Evolutionary conservation across 2,113 vertebrate species (phyloP).

Genomic region (Tylochromis polylepis): DNA sequence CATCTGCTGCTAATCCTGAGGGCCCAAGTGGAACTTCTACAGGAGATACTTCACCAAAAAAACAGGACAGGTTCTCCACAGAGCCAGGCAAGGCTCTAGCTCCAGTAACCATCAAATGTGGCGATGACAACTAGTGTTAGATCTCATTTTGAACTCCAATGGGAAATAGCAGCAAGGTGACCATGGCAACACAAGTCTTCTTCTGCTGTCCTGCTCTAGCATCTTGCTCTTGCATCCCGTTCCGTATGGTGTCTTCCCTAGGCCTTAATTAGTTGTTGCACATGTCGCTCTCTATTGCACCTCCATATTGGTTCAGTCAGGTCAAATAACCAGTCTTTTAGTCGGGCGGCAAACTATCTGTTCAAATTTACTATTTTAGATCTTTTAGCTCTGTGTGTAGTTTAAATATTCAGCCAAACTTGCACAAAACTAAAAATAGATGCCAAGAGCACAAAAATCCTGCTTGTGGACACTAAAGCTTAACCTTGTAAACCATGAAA

Average conservation of each 20-base stretch:
- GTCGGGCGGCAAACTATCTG: neutral
- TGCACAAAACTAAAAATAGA: neutral
- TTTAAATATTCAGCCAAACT: neutral
- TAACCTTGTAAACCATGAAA: neutral
- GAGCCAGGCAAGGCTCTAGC: neutral
- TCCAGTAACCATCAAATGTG: neutral
- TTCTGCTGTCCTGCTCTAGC: neutral
- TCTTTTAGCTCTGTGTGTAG: too few relatives aligned
- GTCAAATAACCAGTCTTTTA: neutral
- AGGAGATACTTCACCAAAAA: neutral
- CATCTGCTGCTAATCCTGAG: neutral
- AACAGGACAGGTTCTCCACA: neutral
- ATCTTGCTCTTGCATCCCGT: neutral
- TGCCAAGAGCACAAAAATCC: neutral
- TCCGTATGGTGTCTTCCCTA: neutral
- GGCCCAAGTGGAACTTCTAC: neutral
- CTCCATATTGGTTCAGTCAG: neutral
- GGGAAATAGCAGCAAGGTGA: neutral
- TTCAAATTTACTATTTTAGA: too few relatives aligned
- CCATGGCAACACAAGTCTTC: neutral
- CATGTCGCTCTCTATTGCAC: neutral
- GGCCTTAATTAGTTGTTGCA: neutral
- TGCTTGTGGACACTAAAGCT: neutral
- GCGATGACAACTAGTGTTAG: neutral
- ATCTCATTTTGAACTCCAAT: neutral